Conservation (phyloP, 2,888 invertebrate species). For the Rhimphoctona megacephalus region DNA sequence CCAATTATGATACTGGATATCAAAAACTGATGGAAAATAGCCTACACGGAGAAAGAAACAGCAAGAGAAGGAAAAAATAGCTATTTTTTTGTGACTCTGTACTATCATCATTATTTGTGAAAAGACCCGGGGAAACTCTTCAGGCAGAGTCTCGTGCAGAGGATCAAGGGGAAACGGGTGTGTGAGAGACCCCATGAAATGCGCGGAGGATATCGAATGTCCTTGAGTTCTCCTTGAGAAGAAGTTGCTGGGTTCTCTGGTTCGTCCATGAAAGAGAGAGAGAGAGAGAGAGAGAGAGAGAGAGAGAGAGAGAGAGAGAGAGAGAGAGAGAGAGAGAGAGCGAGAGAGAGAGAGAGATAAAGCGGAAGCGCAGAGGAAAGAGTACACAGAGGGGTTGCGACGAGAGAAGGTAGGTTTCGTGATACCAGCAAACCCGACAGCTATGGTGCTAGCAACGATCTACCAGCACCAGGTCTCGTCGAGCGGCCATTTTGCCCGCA, state of each 20-base stretch:
- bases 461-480: constrained; percentile 78
- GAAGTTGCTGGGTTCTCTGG: constrained; percentile 63
- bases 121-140: constrained; percentile 10
- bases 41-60: not conserved
- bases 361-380: constrained; percentile 48
- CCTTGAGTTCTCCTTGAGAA: constrained; percentile 69
- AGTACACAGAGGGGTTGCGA: constrained; percentile 65
- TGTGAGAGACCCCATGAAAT: constrained; percentile 56
- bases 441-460: constrained; percentile 75
- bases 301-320: constrained; percentile 11
- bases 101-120: constrained; percentile 43
- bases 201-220: constrained; percentile 69
- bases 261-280: constrained; percentile 7
- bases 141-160: constrained; percentile 27
- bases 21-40: not conserved
- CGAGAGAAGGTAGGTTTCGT: constrained; percentile 74
- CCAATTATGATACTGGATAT: not conserved
- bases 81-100: constrained; percentile 1
- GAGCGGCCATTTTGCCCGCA: constrained; percentile 82
- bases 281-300: not conserved
- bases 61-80: not conserved
- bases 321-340: constrained; percentile 12
- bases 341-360: constrained; percentile 26
- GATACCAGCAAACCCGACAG: constrained; percentile 70
- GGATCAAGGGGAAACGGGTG: constrained; percentile 42